Percentiles rank a stretch among this genome's conserved stretches.
These are phyloP conservation scores for Blastobasis adustella DNA, from an alignment of 2,888 invertebrate species.

Conservation along the genomic window DNA sequence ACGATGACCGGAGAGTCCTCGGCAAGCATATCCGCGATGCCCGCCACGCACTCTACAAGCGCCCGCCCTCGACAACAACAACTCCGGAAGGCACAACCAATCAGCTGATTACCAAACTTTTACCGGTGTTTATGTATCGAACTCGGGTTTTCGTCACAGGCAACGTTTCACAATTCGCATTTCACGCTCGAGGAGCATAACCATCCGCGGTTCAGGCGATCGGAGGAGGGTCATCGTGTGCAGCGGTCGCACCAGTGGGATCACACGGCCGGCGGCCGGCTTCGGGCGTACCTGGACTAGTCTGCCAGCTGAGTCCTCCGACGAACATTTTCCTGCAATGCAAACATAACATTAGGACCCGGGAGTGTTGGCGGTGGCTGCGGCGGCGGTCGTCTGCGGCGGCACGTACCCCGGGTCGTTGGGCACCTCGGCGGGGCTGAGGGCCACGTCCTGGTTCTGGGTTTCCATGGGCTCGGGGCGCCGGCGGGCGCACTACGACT, in stretches of 20 bases:
- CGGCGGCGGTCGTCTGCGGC: conserved; percentile 17
- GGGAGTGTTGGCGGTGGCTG: conserved; percentile 22
- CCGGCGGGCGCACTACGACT: conserved; percentile 75
- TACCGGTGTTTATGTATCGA: conserved; percentile 59
- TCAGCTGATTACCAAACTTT: conserved; percentile 72
- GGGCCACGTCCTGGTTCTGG: conserved; percentile 86
- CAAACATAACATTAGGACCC: conserved; percentile 71
- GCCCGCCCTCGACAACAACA: conserved; percentile 32
- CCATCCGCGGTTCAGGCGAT: conserved; percentile 32
- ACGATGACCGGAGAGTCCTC: conserved; percentile 26
- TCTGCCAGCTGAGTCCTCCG: conserved; percentile 99
- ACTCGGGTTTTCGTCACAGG: conserved; percentile 44
- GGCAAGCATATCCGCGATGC: conserved; percentile 27
- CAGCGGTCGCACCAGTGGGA: conserved; percentile 50
- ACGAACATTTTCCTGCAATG: conserved; percentile 99
- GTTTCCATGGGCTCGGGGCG: conserved; percentile 78
- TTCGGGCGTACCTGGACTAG: conserved; percentile 93
- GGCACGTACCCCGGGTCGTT: conserved; percentile 92
- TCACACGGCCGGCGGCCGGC: conserved; percentile 48
- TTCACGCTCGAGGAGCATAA: conserved; percentile 26
- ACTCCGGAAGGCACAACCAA: conserved; percentile 45
- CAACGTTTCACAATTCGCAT: conserved; percentile 36
- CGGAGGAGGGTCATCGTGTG: conserved; percentile 42
- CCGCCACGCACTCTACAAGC: conserved; percentile 31
- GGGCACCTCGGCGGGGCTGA: conserved; percentile 92